Percentiles rank a stretch among this genome's conserved stretches.
phyloP scores from a whole-genome alignment of 2,113 vertebrate species.

The Pristiophorus japonicus region DNA sequence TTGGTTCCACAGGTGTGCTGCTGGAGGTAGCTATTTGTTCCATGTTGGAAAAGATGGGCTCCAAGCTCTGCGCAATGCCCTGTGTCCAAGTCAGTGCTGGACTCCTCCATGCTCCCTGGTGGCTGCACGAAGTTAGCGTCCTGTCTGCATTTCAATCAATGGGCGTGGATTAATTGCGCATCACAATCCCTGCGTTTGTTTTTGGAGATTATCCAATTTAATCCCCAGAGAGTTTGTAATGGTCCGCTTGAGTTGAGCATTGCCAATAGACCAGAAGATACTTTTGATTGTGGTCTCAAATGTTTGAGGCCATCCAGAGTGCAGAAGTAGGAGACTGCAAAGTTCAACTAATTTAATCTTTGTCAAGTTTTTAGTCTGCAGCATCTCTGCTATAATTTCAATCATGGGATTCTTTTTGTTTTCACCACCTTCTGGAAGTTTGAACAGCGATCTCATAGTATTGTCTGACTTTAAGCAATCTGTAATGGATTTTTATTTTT shows the following conservation, averaged over 20 bases:
- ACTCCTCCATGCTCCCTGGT: neutral
- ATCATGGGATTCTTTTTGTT: neutral
- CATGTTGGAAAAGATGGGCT: neutral
- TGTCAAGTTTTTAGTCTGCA: neutral
- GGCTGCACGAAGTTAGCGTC: neutral
- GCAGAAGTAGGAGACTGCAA: neutral
- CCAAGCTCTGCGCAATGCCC: neutral
- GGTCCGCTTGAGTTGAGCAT: neutral
- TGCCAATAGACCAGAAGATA: neutral
- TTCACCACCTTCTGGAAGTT: neutral
- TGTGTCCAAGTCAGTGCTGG: neutral
- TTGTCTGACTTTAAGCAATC: neutral
- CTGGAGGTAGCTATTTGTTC: neutral
- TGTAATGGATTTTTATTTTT: neutral
- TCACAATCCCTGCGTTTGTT: neutral
- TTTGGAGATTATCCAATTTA: neutral
- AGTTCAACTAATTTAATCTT: neutral
- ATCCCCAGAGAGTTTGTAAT: neutral
- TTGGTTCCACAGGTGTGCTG: neutral
- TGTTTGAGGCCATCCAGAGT: neutral
- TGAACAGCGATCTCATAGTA: neutral
- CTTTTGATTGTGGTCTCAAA: neutral
- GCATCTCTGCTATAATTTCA: neutral
- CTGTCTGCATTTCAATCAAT: neutral
- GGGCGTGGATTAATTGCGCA: neutral